Evolutionary conservation across 2,113 vertebrate genomes (phyloP), one percentile per base, ranked within the genome.

Genomic region (Empidonax alnorum): DNA sequence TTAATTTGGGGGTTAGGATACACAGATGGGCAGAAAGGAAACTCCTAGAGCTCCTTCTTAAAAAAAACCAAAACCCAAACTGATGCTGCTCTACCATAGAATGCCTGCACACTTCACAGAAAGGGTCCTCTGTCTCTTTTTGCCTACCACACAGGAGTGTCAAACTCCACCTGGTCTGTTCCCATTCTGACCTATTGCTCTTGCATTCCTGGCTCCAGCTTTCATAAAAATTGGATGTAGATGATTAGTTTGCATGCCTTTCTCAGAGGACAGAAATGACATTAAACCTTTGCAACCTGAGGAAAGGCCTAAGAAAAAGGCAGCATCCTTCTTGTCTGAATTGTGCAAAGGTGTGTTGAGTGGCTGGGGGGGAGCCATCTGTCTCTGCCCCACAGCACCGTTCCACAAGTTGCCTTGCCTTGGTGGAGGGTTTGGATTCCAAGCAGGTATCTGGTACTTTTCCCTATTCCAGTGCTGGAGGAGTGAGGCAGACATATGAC

Each of bases 161-260:
- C 19, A 61, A 69, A 25, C 17, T 71, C 50, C 21, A 19, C 62
- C 79, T 72, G 27, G 33, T 72, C 39, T 89, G 14, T 21, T 73
- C 18, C 23, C 18, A 7, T 53, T 56, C 47, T 72, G 62, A 35
- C 33, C 30, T 0, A 1, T 37, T 55, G 44, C 14, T 76, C n/a
- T 44, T 30, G 10, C 18, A 37, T 56, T 83, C 33, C 35, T 67
- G 21, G 18, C 15, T 67, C 8, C 46, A 49, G 16, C 8, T 74
- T 22, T 39, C 22, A 5, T 1, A 25, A 37, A 41, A 24, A 10
- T 0, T 56, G 42, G 24, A 31, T 1, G 4, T 49, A 71, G 46
- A 39, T 8, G 2, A 10, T 10, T 42, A 3, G 8, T 62, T 20
- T 79, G 72, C 20, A 28, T 67, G n/a, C 30, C 14, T 71, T 71